phyloP scores from a whole-genome alignment of 2,888 invertebrate genomes.

The Hyposoter didymator region DNA sequence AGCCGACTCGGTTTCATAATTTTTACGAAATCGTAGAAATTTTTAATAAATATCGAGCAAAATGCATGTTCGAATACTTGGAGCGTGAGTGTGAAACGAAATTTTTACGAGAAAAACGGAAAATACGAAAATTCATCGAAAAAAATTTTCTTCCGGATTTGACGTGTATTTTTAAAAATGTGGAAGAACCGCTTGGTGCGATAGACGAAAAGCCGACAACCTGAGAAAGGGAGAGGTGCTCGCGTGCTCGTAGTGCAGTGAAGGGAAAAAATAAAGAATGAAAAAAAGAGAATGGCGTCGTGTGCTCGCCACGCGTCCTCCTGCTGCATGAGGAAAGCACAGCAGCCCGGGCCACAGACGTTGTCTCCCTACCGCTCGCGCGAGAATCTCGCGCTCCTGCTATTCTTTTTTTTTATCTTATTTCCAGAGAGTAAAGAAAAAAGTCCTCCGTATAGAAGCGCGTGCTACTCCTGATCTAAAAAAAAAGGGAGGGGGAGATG shows the following conservation, averaged over 20 bases:
- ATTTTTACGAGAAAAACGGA: neutral
- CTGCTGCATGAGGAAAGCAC: constrained; percentile 49
- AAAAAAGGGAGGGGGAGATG: constrained; percentile 37
- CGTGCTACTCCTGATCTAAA: constrained; percentile 36
- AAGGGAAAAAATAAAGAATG: constrained; percentile 68
- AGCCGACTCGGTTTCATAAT: neutral
- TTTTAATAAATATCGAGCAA: neutral
- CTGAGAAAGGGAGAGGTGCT: constrained; percentile 43
- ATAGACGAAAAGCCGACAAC: constrained; percentile 19
- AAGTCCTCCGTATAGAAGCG: constrained; percentile 50
- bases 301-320: constrained; percentile 71
- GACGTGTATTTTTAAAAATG: constrained; percentile 32
- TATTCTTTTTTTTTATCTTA: constrained; percentile 70
- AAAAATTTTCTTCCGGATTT: neutral
- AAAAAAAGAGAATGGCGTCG: constrained; percentile 67
- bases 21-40: neutral
- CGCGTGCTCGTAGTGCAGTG: constrained; percentile 54
- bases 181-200: constrained; percentile 29
- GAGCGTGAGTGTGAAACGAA: neutral
- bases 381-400: constrained; percentile 50
- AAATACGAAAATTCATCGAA: neutral
- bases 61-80: neutral
- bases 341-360: constrained; percentile 56
- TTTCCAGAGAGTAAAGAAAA: constrained; percentile 66
- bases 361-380: constrained; percentile 53